A percentile compares a stretch with the other conserved stretches of the same genome.
These are phyloP conservation scores for Calliopsis andreniformis DNA, from an alignment of 1,140 invertebrate genomes.

Conservation along the genomic window DNA sequence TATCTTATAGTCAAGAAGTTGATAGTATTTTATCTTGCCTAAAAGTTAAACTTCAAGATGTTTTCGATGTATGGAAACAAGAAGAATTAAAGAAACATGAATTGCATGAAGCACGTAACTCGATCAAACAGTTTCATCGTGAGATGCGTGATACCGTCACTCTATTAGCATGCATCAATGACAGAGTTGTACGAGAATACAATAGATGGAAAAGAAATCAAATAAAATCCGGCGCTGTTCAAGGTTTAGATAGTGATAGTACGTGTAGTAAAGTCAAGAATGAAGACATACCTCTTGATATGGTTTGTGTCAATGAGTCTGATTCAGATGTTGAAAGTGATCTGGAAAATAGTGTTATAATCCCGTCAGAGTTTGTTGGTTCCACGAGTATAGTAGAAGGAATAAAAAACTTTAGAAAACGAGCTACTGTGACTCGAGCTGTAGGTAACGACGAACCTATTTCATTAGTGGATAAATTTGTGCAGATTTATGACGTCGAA, in stretches of 20 bases:
- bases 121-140: conserved; percentile 51
- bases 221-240: background rate
- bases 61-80: conserved; percentile 1
- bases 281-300: conserved; percentile 70
- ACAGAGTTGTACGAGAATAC: conserved; percentile 66
- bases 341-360: background rate
- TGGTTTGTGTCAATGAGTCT: conserved; percentile 75
- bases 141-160: conserved; percentile 64
- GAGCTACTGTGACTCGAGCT: conserved; percentile 50
- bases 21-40: conserved; percentile 23
- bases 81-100: background rate
- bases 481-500: conserved; percentile 70
- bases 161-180: conserved; percentile 68
- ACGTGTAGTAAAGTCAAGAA: background rate
- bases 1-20: conserved; percentile 38
- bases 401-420: conserved; percentile 64
- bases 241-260: background rate
- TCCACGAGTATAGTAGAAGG: conserved; percentile 52
- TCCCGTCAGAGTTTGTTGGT: conserved; percentile 38
- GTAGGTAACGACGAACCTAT: conserved; percentile 53
- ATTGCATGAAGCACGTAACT: background rate
- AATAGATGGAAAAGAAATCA: conserved; percentile 54
- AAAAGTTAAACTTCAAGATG: conserved; percentile 14
- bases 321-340: conserved; percentile 64
- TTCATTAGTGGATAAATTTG: conserved; percentile 49